These are phyloP conservation scores for Catharus fuscescens DNA, from an alignment of 2,113 vertebrate genomes.

Conservation along the genomic window DNA sequence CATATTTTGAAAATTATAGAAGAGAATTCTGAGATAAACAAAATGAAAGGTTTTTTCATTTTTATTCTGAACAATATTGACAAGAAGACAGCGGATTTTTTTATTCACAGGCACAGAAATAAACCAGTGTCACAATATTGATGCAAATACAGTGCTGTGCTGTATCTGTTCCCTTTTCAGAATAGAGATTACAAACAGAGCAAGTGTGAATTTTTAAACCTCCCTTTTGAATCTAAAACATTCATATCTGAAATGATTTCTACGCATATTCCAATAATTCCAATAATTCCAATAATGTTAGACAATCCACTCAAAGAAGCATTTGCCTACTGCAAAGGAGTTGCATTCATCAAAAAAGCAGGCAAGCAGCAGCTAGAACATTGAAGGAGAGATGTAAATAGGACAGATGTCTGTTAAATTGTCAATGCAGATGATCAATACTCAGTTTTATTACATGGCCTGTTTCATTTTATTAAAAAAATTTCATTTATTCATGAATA, in stretches of 20 bases:
- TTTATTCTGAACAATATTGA: not conserved
- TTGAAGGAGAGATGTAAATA: not conserved
- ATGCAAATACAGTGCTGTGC: not conserved
- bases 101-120: not conserved
- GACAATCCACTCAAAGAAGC: not conserved
- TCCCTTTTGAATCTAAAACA: not conserved
- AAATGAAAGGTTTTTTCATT: not conserved
- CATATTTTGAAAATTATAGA: not conserved
- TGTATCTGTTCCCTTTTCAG: not conserved
- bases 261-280: not conserved
- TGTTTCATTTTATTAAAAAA: not conserved
- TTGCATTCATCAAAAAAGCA: not conserved
- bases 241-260: not conserved
- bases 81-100: not conserved
- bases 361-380: not conserved
- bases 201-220: not conserved
- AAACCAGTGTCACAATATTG: not conserved
- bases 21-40: not conserved
- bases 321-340: not conserved
- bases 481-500: not conserved
- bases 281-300: rapidly evolving
- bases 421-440: not conserved
- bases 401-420: not conserved
- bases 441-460: not conserved
- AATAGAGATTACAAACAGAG: not conserved